Percentiles rank a stretch among this genome's conserved stretches.
Conservation (phyloP, 2,113 vertebrate species). For the Daphoenositta chrysoptera region DNA sequence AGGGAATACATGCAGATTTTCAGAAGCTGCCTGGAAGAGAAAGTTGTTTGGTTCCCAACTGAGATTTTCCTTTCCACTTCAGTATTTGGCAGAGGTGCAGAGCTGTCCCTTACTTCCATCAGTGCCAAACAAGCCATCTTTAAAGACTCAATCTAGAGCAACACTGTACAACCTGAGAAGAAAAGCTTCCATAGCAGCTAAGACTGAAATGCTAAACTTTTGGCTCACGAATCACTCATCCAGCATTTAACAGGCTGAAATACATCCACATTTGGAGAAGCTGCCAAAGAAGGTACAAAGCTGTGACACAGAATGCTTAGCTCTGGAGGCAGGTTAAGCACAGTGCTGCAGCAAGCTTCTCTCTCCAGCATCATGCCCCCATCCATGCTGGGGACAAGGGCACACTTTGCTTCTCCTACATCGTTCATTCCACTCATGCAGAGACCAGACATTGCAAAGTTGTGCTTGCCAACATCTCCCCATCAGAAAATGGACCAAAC, state of each 20-base stretch:
- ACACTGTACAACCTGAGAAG: background rate
- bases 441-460: background rate
- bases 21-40: background rate
- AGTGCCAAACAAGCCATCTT: background rate
- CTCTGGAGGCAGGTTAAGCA: background rate
- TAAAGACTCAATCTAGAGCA: background rate
- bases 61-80: background rate
- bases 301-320: background rate
- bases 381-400: background rate
- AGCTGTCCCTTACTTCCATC: background rate
- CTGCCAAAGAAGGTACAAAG: background rate
- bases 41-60: background rate
- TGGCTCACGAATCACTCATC: background rate
- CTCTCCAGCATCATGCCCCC: background rate
- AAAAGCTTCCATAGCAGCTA: background rate
- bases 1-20: background rate
- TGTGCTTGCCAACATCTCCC: conserved; percentile 17
- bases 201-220: background rate
- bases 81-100: background rate
- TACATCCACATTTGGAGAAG: background rate
- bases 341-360: conserved; percentile 9
- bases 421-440: background rate
- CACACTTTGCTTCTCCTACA: background rate
- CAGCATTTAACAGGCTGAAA: background rate
- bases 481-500: conserved; percentile 65